Conservation (phyloP, 2,113 vertebrate genomes). For the Meles meles region DNA sequence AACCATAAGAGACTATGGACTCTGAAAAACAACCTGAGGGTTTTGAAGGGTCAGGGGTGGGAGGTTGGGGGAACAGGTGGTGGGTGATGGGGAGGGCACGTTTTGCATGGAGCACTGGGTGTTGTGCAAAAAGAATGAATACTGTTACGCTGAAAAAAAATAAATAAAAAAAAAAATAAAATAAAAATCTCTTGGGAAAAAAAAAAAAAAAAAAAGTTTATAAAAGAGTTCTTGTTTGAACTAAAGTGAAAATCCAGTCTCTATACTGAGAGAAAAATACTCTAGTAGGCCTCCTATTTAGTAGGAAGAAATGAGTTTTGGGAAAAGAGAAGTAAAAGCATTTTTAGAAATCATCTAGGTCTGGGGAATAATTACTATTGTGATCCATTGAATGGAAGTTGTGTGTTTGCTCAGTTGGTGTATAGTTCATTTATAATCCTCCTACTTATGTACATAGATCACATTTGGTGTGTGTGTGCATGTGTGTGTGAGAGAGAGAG, state of each 20-base stretch:
- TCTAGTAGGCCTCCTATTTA: not conserved
- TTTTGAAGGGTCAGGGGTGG: too few species aligned
- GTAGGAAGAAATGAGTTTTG: not conserved
- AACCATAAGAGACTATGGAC: too few species aligned
- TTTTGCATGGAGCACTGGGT: too few species aligned
- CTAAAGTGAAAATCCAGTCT: conserved; percentile 20
- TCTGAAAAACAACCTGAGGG: too few species aligned
- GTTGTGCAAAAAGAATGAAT: too few species aligned
- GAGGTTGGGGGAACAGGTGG: too few species aligned
- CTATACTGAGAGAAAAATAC: not conserved
- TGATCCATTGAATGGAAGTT: not conserved
- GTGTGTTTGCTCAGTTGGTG: not conserved
- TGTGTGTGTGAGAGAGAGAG: not conserved
- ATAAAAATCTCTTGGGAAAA: too few species aligned
- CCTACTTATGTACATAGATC: not conserved
- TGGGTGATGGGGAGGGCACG: too few species aligned
- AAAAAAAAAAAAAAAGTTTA: too few species aligned
- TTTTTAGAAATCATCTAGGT: not conserved
- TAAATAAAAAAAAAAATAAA: too few species aligned
- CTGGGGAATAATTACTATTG: not conserved
- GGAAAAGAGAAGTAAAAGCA: not conserved
- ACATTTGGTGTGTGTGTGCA: not conserved
- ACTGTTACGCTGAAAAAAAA: too few species aligned
- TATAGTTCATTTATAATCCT: not conserved
- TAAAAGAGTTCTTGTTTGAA: not conserved